Base-by-base conservation (phyloP, 30 jellyfish, hydroid and myxozoan species). In the Phacellophora camtschatica region DNA sequence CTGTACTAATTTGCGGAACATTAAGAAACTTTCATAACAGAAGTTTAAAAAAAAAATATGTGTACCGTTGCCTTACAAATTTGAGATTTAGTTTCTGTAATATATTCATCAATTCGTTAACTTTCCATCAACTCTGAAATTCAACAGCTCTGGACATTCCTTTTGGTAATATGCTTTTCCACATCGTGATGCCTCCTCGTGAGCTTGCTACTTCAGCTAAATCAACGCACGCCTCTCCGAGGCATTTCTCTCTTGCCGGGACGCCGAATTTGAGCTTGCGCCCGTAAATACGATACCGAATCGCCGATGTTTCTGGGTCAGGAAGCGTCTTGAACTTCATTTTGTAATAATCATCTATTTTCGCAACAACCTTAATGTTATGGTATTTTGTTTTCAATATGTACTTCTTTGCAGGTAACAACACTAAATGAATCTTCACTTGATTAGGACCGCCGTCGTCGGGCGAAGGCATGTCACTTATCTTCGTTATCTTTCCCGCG, bases 231-330 rank as follows among this genome's bases (percentile, higher is more conserved):
- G 48, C 65, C 39, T 86, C 96, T 4, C 96, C 96, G 0, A 86
- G 7, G 59, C 96, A 86, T 1, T 20, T 56, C 28, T 84, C 87
- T 77, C 78, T 68, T 12, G 84, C 83, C 11, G 82, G 36, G 20
- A 73, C 51, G 0, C 88, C 96, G 30, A 71, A 48, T 65, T 32
- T 74, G 24, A 23, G 18, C 16, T 84, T 35, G 9, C 95, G 86
- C 16, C 97, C 90, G 33, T 89, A 89, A n/a, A 89, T 42, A 32
- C 97, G 73, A 46, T 43, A 59, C 49, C 97, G 73, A 9, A 89
- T 34, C 13, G 76, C 62, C 27, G 84, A 20, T 20, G 45, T 50
- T 28, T 55, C 43, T 25, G 43, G 56, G 13, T 80, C 86, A 1
- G 97, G 97, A 1, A 51, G 24, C 18, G 32, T 15, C 57, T 83